Percentiles rank a stretch among this genome's conserved stretches.
Conservation (phyloP, 2,797 vertebrate species). For the Distichodus sexfasciatus region DNA sequence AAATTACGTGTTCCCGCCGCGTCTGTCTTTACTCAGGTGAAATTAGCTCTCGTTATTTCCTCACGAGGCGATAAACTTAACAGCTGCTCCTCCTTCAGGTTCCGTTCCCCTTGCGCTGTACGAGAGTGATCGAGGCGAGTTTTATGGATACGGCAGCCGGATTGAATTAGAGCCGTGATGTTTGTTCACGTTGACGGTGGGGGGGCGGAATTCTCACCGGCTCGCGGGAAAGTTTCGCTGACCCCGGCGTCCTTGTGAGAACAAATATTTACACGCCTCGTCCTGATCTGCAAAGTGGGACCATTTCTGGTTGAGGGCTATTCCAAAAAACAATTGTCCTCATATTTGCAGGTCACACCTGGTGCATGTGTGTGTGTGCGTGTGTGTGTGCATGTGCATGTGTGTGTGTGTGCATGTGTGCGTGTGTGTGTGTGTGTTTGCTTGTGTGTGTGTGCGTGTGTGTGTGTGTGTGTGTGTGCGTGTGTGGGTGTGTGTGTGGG, state of each 20-base stretch:
- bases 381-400: too few species aligned
- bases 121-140: neutral
- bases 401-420: too few species aligned
- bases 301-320: neutral
- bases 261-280: neutral
- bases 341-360: neutral
- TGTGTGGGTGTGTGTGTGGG: too few species aligned
- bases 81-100: neutral
- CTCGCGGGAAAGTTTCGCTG: neutral
- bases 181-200: neutral
- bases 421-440: too few species aligned
- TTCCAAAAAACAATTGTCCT: neutral
- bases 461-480: too few species aligned
- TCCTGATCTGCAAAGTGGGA: neutral
- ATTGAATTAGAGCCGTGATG: neutral
- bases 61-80: neutral
- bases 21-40: too few species aligned
- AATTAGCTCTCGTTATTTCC: neutral
- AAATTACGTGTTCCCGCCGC: too few species aligned
- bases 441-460: too few species aligned
- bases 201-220: neutral
- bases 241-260: neutral
- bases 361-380: too few species aligned
- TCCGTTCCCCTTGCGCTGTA: neutral
- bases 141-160: neutral